Evolutionary conservation across 2,113 vertebrate species (phyloP).

Genomic region (Bolborhynchus lineola): DNA sequence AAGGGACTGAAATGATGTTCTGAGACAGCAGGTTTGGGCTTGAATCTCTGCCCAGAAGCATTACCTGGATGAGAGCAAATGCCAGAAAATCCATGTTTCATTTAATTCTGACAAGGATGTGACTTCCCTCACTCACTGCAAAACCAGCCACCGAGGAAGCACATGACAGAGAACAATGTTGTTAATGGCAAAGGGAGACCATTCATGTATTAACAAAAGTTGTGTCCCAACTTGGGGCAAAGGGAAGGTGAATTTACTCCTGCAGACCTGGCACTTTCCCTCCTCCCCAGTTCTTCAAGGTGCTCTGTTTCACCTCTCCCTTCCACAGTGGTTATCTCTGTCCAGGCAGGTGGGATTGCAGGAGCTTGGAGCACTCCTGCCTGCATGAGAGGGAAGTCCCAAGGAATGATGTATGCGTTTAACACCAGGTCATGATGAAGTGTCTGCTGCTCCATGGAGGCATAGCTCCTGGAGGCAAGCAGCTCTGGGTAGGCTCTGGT

Average conservation of each 20-base stretch:
- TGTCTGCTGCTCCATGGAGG: accelerated
- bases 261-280: background rate
- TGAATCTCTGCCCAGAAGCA: background rate
- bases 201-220: accelerated
- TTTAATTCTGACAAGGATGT: background rate
- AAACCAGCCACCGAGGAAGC: background rate
- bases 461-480: background rate
- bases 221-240: background rate
- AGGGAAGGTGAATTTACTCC: background rate
- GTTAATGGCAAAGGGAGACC: accelerated
- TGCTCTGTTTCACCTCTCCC: accelerated
- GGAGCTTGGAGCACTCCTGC: background rate
- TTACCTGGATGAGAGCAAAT: background rate
- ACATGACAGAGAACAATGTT: accelerated
- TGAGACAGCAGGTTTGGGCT: background rate
- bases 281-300: background rate
- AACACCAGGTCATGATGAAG: background rate
- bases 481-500: background rate
- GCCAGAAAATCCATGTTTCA: background rate
- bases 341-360: background rate
- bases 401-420: background rate
- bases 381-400: background rate
- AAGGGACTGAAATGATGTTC: background rate
- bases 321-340: too few species aligned
- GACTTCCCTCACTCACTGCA: accelerated